phyloP scores from a whole-genome alignment of 2,888 invertebrate species.

The Peribatodes rhomboidaria region DNA sequence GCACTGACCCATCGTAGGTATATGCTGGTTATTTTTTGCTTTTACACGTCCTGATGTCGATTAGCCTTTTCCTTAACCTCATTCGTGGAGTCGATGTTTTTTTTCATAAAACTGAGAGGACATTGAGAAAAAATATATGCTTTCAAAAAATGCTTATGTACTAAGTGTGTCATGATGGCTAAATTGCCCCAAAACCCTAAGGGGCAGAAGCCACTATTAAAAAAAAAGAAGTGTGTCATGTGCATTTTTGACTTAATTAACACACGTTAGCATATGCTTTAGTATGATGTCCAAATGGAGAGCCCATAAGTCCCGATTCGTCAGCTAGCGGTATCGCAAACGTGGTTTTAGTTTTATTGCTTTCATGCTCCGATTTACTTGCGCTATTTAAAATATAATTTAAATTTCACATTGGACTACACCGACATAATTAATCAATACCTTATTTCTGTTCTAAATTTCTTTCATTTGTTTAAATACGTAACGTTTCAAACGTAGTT shows the following conservation, averaged over 20 bases:
- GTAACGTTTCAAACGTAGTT: too few species aligned
- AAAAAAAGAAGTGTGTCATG: too few species aligned
- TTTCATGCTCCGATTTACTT: slow-evolving; percentile 17
- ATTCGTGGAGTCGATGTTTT: background rate
- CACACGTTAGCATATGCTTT: background rate
- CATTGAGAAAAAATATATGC: background rate
- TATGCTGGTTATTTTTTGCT: too few species aligned
- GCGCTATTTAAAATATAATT: background rate
- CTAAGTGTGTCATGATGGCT: background rate
- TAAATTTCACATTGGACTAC: background rate
- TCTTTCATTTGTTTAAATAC: too few species aligned
- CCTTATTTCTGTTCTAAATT: too few species aligned
- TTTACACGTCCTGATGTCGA: too few species aligned
- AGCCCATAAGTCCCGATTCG: background rate
- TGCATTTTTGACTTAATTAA: background rate
- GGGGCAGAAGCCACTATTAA: too few species aligned
- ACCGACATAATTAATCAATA: too few species aligned
- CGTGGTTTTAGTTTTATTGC: slow-evolving; percentile 20
- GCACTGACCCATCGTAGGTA: too few species aligned
- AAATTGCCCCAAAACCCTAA: too few species aligned
- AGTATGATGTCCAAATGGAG: background rate
- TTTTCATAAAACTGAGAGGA: background rate
- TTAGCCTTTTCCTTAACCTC: slow-evolving; percentile 1
- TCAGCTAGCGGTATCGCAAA: slow-evolving; percentile 11
- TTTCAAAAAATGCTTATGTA: background rate